Base-by-base conservation (phyloP, 2,113 vertebrate species). In the Clupea harengus region DNA sequence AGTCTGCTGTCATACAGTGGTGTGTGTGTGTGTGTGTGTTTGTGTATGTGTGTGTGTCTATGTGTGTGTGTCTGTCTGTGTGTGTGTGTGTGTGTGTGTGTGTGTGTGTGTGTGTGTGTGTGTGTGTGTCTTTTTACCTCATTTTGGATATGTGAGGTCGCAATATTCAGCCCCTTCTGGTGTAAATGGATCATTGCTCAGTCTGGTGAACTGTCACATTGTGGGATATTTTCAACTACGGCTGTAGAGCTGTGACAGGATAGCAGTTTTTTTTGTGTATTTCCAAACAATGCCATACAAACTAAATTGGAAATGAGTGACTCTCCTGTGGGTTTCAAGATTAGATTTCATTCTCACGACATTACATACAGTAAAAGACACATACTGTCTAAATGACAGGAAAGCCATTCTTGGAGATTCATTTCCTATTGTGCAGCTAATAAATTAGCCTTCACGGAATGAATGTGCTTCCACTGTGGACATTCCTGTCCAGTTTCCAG, bases 371-470 rank as follows among this genome's bases (percentile, higher is more conserved):
- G 8, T 6, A 18, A 25, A 11, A 28, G n/a, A 28, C 64, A 67
- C 11, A 10, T 10, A 25, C 64, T 4, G 4, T 25, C 86, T 92
- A 91, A 90, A 87, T 13, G 89, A 92, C 86, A 90, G 91, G 84
- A 93, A 91, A 90, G 83, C 91, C 92, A 91, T 91, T 90, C 18
- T 90, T 89, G 89, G 89, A 91, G 93, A 95, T 94, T 94, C 91
- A 93, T 94, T 93, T 92, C 87, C 89, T 86, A 87, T 93, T 86
- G 86, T 88, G 90, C 93, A 93, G 91, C 90, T 94, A 94, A 92
- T 91, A 94, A 94, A 94, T 93, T 93, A 89, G 90, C 92, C 88
- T 93, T 94, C 90, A 83, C 84, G 67, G 92, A 94, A 94, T 95
- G 93, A 93, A 90, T 87, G 89, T 82, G 80, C 91, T 92, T 90